Evolutionary conservation across 1,140 invertebrate genomes (phyloP).

Genomic region (Procambarus clarkii): DNA sequence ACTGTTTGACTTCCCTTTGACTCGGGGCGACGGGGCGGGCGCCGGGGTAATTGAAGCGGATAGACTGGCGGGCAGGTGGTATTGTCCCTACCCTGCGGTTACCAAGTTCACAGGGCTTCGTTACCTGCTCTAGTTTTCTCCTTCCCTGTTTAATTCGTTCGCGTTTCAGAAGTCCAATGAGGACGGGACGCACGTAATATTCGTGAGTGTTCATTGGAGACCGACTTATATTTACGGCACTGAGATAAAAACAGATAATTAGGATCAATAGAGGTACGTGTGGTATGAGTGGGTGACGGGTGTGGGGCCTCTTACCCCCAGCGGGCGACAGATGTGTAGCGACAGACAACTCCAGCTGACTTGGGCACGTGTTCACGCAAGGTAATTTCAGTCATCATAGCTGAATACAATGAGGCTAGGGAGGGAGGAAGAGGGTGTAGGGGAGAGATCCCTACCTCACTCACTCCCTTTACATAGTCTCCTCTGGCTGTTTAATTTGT

Average conservation of each 20-base stretch:
- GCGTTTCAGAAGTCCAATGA: background rate
- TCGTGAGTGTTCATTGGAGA: background rate
- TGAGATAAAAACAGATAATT: background rate
- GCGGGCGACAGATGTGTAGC: conserved; percentile 43
- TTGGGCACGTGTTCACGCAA: conserved; percentile 33
- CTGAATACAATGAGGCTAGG: conserved; percentile 28
- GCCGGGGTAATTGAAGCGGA: conserved; percentile 43
- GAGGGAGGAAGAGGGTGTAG: background rate
- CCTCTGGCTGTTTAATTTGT: too few relatives aligned
- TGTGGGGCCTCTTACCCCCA: background rate
- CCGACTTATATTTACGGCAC: background rate
- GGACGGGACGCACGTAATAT: background rate
- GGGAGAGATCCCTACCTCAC: background rate
- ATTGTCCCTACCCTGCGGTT: conserved; percentile 42
- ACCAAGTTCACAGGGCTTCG: conserved; percentile 1
- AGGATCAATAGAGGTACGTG: background rate
- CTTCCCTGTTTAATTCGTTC: background rate
- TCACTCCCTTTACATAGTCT: background rate
- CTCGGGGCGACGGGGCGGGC: background rate
- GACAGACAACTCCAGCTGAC: conserved; percentile 43
- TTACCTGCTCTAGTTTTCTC: background rate
- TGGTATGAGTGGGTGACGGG: background rate
- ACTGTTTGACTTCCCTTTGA: conserved; percentile 31
- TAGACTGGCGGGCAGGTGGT: conserved; percentile 53
- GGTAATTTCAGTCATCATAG: conserved; percentile 54